A percentile compares a stretch with the other conserved stretches of the same genome.
These are phyloP conservation scores for Volucella zonaria DNA, from an alignment of 2,888 invertebrate genomes.

Conservation along the genomic window DNA sequence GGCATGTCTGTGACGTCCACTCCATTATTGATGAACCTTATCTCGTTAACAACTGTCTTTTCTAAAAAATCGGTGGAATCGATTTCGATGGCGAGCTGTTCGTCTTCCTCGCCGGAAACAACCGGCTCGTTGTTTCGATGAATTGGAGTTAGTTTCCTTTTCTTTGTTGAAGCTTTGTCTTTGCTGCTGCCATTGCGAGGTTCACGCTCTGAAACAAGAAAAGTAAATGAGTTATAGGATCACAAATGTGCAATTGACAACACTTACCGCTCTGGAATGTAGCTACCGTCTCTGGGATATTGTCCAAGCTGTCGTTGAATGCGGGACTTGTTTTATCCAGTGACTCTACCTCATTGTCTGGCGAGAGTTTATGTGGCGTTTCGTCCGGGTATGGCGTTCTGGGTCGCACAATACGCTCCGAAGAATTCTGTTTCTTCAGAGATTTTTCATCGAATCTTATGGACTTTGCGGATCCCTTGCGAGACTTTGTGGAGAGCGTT, in stretches of 20 bases:
- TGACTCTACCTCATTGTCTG: slow-evolving; percentile 78
- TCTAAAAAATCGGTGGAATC: slow-evolving; percentile 79
- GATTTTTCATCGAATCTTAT: slow-evolving; percentile 75
- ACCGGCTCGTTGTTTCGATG: slow-evolving; percentile 72
- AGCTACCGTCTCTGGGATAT: slow-evolving; percentile 74
- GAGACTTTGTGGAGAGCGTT: slow-evolving; percentile 76
- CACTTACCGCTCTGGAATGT: slow-evolving; percentile 41
- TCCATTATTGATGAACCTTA: slow-evolving; percentile 82
- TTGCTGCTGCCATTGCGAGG: slow-evolving; percentile 32
- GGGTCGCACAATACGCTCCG: slow-evolving; percentile 78
- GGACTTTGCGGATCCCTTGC: slow-evolving; percentile 75
- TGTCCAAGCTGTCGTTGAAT: slow-evolving; percentile 78
- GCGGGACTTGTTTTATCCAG: slow-evolving; percentile 78
- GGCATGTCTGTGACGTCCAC: slow-evolving; percentile 81
- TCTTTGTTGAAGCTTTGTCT: slow-evolving; percentile 54
- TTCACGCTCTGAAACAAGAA: slow-evolving; percentile 30
- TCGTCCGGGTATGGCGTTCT: slow-evolving; percentile 80
- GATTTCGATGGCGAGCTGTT: slow-evolving; percentile 80
- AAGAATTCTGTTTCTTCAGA: slow-evolving; percentile 60
- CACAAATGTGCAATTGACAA: neutral
- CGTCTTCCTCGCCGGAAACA: slow-evolving; percentile 80
- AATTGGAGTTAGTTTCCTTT: slow-evolving; percentile 62
- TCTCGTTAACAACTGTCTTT: slow-evolving; percentile 80
- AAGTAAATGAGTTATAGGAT: neutral
- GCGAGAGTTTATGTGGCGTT: slow-evolving; percentile 77